Evolutionary conservation across 2,113 vertebrate genomes (phyloP).

Genomic region (Pongo pygmaeus): DNA sequence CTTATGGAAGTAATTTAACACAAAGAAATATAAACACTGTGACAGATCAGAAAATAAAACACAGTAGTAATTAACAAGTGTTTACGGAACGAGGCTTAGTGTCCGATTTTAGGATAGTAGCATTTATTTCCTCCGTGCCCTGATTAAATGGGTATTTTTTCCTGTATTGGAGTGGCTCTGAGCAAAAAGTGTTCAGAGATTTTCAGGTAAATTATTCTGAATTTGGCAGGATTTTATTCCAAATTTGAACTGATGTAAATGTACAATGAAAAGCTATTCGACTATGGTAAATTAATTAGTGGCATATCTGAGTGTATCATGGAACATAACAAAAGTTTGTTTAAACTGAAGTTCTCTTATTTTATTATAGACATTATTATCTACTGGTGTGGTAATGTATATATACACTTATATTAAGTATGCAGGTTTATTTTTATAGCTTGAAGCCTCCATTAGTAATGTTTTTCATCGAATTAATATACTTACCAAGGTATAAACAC

Average conservation of each 20-base stretch:
- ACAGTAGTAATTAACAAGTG: neutral
- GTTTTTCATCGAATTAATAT: slow-evolving; percentile 4
- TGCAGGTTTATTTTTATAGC: neutral
- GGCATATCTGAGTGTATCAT: neutral
- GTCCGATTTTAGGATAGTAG: neutral
- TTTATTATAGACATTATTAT: neutral
- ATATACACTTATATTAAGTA: neutral
- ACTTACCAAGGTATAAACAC: neutral
- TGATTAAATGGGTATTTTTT: neutral
- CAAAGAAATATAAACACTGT: neutral
- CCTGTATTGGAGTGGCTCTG: neutral
- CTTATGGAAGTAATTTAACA: neutral
- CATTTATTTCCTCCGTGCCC: neutral
- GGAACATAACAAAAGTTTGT: slow-evolving; percentile 7
- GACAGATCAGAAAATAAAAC: neutral
- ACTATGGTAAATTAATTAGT: slow-evolving; percentile 37
- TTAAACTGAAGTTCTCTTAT: slow-evolving; percentile 10
- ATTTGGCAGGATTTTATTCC: neutral
- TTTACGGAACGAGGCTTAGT: neutral
- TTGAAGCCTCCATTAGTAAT: neutral
- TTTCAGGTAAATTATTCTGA: neutral
- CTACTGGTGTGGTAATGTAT: neutral
- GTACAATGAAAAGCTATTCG: slow-evolving; percentile 1
- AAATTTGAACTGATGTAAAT: neutral
- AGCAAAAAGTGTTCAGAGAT: neutral